These are phyloP conservation scores for Cyprinella venusta DNA, from an alignment of 2,797 vertebrate species.

Conservation along the genomic window DNA sequence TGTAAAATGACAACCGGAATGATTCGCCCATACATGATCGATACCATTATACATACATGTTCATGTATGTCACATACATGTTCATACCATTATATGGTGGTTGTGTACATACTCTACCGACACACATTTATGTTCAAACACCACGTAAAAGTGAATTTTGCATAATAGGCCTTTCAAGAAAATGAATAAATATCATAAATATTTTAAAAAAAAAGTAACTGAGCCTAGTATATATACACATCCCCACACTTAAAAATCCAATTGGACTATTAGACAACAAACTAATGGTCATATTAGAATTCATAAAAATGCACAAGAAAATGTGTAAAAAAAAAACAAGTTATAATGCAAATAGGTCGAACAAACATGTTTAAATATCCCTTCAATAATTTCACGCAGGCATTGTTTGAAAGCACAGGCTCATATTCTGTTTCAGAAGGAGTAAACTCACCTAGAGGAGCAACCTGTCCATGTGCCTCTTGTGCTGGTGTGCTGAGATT, in stretches of 20 bases:
- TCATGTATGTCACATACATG: too few relatives aligned
- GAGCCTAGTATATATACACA: too few relatives aligned
- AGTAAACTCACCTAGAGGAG: conserved; percentile 44
- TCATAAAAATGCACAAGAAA: neutral
- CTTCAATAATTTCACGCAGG: neutral
- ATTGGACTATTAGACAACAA: neutral
- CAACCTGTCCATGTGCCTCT: neutral
- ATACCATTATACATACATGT: too few relatives aligned
- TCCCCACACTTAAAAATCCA: neutral
- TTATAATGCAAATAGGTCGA: neutral
- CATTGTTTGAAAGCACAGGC: conserved; percentile 4
- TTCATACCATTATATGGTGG: too few relatives aligned
- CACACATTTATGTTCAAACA: too few relatives aligned
- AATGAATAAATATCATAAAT: too few relatives aligned
- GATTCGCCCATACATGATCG: too few relatives aligned
- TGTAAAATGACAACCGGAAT: too few relatives aligned
- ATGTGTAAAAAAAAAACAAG: neutral
- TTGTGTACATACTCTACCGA: too few relatives aligned
- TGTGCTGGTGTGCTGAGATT: conserved; percentile 36
- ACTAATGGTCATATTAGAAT: neutral
- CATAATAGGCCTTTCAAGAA: too few relatives aligned
- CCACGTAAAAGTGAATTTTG: too few relatives aligned
- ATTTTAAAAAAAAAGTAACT: too few relatives aligned
- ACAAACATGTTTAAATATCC: neutral
- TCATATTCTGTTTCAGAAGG: neutral